Conservation (phyloP, 2,797 vertebrate species). For the Coracias cyanogaster region DNA sequence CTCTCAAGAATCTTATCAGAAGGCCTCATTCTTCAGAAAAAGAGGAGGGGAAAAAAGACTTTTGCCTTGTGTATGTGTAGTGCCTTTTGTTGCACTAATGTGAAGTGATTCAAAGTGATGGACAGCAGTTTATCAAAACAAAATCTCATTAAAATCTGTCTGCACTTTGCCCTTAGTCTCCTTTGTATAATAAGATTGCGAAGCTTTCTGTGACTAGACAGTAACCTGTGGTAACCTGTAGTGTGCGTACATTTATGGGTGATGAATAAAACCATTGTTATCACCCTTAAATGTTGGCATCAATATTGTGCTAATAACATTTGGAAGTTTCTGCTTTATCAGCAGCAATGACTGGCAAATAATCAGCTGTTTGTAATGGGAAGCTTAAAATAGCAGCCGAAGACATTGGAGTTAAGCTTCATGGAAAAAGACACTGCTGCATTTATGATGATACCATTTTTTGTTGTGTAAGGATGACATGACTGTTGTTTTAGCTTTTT, state of each 20-base stretch:
- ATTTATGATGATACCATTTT: conserved; percentile 64
- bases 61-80: conserved; percentile 28
- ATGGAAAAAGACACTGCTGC: conserved; percentile 59
- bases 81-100: conserved; percentile 55
- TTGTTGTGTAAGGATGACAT: conserved; percentile 64
- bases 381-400: conserved; percentile 66
- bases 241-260: conserved; percentile 47
- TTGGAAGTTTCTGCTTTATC: conserved; percentile 78
- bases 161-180: conserved; percentile 68
- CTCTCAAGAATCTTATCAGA: background rate
- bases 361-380: conserved; percentile 65
- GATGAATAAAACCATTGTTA: conserved; percentile 79
- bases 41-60: conserved; percentile 7
- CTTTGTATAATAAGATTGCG: conserved; percentile 65
- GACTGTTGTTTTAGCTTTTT: conserved; percentile 71
- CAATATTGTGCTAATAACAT: conserved; percentile 67
- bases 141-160: conserved; percentile 80
- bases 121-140: conserved; percentile 81
- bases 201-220: conserved; percentile 58
- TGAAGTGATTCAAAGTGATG: conserved; percentile 76
- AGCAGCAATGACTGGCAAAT: conserved; percentile 68
- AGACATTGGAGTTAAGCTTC: conserved; percentile 62
- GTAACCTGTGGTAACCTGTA: conserved; percentile 72
- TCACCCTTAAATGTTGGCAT: conserved; percentile 64
- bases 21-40: conserved; percentile 7